Conservation (phyloP, 1,140 invertebrate genomes). For the Temnothorax curvispinosus region DNA sequence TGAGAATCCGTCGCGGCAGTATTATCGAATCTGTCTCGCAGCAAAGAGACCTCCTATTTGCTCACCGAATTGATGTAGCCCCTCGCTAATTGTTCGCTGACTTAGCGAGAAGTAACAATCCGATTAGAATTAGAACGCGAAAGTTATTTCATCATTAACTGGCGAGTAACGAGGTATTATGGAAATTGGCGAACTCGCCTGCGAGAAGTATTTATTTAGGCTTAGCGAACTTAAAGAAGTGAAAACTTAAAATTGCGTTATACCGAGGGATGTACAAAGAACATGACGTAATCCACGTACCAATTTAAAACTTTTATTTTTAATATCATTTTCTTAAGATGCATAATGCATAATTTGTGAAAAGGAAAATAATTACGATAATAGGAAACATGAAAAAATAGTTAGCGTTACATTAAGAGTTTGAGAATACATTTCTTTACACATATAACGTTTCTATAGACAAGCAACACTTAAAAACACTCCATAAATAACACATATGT, state of each 20-base stretch:
- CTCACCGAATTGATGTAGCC: constrained; percentile 27
- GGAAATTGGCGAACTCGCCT: constrained; percentile 17
- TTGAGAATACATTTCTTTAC: neutral
- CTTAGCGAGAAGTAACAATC: constrained; percentile 16
- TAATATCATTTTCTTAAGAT: neutral
- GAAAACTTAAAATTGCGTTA: constrained; percentile 12
- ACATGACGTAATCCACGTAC: neutral
- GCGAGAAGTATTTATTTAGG: constrained; percentile 19
- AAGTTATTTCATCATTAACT: constrained; percentile 34
- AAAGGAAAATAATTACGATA: neutral
- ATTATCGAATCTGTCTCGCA: constrained; percentile 38
- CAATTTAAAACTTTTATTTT: neutral
- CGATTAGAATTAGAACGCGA: constrained; percentile 29
- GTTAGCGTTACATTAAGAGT: neutral
- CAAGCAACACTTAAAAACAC: neutral
- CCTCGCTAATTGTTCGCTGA: constrained; percentile 17
- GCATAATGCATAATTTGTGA: neutral
- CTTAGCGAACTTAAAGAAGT: neutral
- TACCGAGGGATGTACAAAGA: neutral
- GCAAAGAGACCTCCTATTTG: constrained; percentile 4
- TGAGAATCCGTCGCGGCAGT: neutral
- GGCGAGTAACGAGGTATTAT: constrained; percentile 10
- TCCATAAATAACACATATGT: neutral
- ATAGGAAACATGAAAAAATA: neutral
- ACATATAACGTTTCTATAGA: neutral